Conservation (phyloP, 2,797 vertebrate genomes). For the Kryptolebias ocellatus region DNA sequence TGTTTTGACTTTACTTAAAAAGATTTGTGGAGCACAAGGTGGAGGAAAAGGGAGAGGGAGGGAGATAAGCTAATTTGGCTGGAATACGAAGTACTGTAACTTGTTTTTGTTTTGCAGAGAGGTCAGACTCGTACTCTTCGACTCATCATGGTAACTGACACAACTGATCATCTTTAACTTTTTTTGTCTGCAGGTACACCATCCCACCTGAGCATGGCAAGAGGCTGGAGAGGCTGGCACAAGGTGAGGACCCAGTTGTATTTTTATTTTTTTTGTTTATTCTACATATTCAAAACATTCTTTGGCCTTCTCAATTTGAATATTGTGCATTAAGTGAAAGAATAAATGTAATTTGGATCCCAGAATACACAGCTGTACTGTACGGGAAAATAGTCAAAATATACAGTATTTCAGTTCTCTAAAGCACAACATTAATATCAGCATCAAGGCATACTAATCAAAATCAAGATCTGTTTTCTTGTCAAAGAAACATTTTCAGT, state of each 20-base stretch:
- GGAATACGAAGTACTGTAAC: too few species aligned
- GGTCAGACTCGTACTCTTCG: background rate
- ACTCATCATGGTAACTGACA: background rate
- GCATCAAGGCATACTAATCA: too few species aligned
- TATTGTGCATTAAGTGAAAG: background rate
- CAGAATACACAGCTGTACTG: too few species aligned
- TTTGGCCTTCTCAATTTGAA: background rate
- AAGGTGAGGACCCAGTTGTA: slow-evolving; percentile 69
- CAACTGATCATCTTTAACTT: slow-evolving; percentile 4
- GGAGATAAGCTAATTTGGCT: background rate
- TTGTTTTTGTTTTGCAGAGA: background rate
- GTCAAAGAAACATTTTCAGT: too few species aligned
- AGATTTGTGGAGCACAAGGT: too few species aligned
- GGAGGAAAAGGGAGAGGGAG: background rate
- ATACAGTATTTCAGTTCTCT: too few species aligned
- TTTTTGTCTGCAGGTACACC: slow-evolving; percentile 73
- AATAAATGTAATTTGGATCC: background rate
- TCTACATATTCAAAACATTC: background rate
- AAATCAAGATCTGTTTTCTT: too few species aligned
- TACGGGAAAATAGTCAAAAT: too few species aligned
- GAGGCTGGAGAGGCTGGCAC: slow-evolving; percentile 82
- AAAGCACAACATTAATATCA: too few species aligned
- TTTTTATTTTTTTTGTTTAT: slow-evolving; percentile 9
- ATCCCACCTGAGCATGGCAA: slow-evolving; percentile 84
- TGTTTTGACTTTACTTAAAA: too few species aligned